Percentiles rank a stretch among this genome's conserved stretches.
These are phyloP conservation scores for Augiades crinisus DNA, from an alignment of 2,888 invertebrate genomes.

Conservation along the genomic window DNA sequence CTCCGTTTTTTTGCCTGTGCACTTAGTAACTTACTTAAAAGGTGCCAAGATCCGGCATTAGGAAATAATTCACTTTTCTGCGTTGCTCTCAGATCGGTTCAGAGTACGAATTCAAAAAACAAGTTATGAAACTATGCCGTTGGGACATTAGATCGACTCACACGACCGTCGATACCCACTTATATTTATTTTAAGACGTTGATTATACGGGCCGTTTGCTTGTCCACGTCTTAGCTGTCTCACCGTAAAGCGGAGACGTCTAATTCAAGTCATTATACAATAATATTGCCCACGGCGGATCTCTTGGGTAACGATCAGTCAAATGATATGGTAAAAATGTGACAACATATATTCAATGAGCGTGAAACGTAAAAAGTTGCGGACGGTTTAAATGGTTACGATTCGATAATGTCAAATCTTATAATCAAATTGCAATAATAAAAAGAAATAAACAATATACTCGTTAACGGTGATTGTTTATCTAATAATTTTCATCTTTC, in stretches of 20 bases:
- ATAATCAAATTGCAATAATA: no score
- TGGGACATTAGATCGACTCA: slow-evolving; percentile 32
- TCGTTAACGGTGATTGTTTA: no score
- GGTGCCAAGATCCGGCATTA: slow-evolving; percentile 29
- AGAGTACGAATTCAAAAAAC: slow-evolving; percentile 24
- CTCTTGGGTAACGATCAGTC: slow-evolving; percentile 3
- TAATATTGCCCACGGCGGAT: slow-evolving; percentile 4
- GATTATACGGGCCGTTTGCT: background rate
- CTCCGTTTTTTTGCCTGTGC: slow-evolving; percentile 1
- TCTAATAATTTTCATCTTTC: no score
- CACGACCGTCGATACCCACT: slow-evolving; percentile 30
- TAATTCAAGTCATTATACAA: slow-evolving; percentile 20
- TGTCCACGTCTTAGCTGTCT: background rate
- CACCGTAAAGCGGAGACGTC: slow-evolving; percentile 3
- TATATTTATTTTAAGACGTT: slow-evolving; percentile 24
- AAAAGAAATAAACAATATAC: no score
- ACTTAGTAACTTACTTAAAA: slow-evolving; percentile 15
- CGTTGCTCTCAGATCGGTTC: slow-evolving; percentile 11
- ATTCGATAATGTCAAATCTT: background rate
- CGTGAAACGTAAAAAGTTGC: background rate
- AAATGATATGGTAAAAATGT: slow-evolving; percentile 17
- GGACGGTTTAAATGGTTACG: background rate
- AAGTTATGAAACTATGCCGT: slow-evolving; percentile 32
- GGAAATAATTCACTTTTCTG: slow-evolving; percentile 25
- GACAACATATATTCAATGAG: slow-evolving; percentile 10